phyloP scores from a whole-genome alignment of 1,140 invertebrate species.

The Pinna nobilis region DNA sequence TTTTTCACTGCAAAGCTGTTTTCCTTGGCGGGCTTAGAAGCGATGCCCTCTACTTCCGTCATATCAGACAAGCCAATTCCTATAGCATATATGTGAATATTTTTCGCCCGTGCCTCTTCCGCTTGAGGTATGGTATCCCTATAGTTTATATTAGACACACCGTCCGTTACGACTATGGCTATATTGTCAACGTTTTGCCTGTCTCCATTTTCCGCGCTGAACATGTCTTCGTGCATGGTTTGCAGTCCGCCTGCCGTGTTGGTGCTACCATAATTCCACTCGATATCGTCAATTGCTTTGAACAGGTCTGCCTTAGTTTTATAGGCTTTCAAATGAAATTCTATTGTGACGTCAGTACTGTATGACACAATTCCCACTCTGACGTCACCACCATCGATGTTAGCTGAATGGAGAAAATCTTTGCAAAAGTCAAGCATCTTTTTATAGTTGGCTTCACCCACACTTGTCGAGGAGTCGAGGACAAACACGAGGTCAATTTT shows the following conservation, averaged over 20 bases:
- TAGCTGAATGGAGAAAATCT: conserved; percentile 42
- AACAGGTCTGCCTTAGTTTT: conserved; percentile 30
- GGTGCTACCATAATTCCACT: conserved; percentile 48
- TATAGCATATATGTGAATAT: conserved; percentile 44
- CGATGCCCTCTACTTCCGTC: conserved; percentile 51
- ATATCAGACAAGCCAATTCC: conserved; percentile 52
- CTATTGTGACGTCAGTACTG: conserved; percentile 40
- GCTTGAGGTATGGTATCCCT: conserved; percentile 41
- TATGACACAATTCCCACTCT: conserved; percentile 50
- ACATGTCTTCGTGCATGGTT: conserved; percentile 46
- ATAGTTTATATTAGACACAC: conserved; percentile 51
- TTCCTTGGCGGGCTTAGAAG: conserved; percentile 42
- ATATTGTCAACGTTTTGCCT: conserved; percentile 51
- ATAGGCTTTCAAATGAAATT: conserved; percentile 48
- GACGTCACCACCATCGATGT: conserved; percentile 50
- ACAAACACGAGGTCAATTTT: conserved; percentile 62
- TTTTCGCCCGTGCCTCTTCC: conserved; percentile 5
- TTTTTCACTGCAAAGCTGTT: conserved; percentile 53
- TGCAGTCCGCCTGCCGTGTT: conserved; percentile 46
- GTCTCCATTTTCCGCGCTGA: conserved; percentile 48
- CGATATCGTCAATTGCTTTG: conserved; percentile 52
- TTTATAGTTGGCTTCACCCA: conserved; percentile 46
- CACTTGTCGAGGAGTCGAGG: conserved; percentile 54
- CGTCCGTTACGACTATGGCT: conserved; percentile 55
- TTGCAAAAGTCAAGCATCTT: conserved; percentile 54